Base-by-base conservation (phyloP, 92 coral and sea anemone species). In the Zoanthus solanderi region DNA sequence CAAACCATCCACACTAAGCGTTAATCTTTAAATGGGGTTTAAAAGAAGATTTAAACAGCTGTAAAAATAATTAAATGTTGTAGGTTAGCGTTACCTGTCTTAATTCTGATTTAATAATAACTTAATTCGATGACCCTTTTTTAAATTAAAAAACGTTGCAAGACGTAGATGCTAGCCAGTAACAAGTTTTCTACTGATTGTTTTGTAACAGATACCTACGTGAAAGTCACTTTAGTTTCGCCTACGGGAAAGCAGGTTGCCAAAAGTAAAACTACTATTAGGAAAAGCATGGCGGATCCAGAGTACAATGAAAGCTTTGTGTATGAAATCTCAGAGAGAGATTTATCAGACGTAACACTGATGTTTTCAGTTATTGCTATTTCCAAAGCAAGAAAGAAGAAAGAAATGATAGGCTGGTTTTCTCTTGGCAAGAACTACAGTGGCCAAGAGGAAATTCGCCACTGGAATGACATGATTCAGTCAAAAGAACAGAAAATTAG, bases 291-390 rank as follows among this genome's bases (percentile, higher is more conserved):
- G 99, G 96, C 96, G 7, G 99, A 97, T 79, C 99, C 99, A 6
- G 99, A 97, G 83, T 97, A 97, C 95, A 97, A 97, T 84, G 99
- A 97, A 83, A 97, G 97, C 89, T 97, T 97, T 92, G 96, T 97
- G 83, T 97, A 92, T 88, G 98, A 97, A 83, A 97, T 97, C 90
- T 97, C 99, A 6, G 99, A 97, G 88, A 95, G 93, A 79, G 99
- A 97, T 97, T 93, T 97, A 31, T 94, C 98, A 71, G 94, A 92
- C 88, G 94, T 93, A 84, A 97, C 98, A 23, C 83, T 97, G 90
- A 96, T 90, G 95, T 91, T 97, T 72, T 94, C 98, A 37, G 98
- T 97, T 32, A 93, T 95, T 32, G 94, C 98, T 37, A 92, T 95
- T 71, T 95, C 99, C 77, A 96, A 93, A 90, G 88, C 98, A 61